These are phyloP conservation scores for Solea solea DNA, from an alignment of 2,113 vertebrate genomes.

Conservation along the genomic window DNA sequence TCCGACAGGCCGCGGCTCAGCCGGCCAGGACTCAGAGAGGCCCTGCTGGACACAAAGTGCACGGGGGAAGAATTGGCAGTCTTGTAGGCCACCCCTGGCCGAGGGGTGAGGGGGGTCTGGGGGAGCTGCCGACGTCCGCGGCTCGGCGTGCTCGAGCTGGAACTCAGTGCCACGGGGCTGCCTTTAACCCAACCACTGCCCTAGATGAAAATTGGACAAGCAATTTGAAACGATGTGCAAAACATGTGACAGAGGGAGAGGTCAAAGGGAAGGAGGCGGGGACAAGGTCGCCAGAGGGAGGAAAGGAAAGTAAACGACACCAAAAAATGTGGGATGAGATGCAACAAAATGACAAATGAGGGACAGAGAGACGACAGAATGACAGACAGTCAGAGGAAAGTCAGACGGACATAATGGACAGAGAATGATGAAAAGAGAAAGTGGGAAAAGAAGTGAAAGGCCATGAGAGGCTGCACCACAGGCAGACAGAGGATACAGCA, in stretches of 20 bases:
- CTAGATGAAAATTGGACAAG: slow-evolving; percentile 91
- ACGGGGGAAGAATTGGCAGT: slow-evolving; percentile 94
- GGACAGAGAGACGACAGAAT: slow-evolving; percentile 16
- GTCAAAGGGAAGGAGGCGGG: neutral
- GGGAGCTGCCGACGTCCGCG: slow-evolving; percentile 94
- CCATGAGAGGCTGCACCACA: slow-evolving; percentile 73
- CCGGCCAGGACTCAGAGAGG: slow-evolving; percentile 84
- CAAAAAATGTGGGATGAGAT: slow-evolving; percentile 22
- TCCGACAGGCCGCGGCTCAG: slow-evolving; percentile 92
- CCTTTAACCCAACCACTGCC: slow-evolving; percentile 93
- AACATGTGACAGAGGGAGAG: slow-evolving; percentile 42
- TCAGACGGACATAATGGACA: slow-evolving; percentile 47
- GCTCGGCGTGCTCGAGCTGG: slow-evolving; percentile 91
- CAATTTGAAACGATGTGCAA: slow-evolving; percentile 85
- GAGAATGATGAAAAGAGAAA: slow-evolving; percentile 72
- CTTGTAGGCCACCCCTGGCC: slow-evolving; percentile 94
- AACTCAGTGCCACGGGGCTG: slow-evolving; percentile 88
- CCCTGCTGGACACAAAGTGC: slow-evolving; percentile 83
- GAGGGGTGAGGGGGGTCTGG: slow-evolving; percentile 91
- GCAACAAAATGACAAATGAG: neutral
- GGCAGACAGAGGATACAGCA: slow-evolving; percentile 46
- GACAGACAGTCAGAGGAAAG: slow-evolving; percentile 23
- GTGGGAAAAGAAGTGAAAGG: slow-evolving; percentile 75
- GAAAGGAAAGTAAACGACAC: neutral
- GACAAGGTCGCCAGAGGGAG: neutral